phyloP scores from a whole-genome alignment of 1,140 invertebrate genomes.

The Sarcophaga peregrina region DNA sequence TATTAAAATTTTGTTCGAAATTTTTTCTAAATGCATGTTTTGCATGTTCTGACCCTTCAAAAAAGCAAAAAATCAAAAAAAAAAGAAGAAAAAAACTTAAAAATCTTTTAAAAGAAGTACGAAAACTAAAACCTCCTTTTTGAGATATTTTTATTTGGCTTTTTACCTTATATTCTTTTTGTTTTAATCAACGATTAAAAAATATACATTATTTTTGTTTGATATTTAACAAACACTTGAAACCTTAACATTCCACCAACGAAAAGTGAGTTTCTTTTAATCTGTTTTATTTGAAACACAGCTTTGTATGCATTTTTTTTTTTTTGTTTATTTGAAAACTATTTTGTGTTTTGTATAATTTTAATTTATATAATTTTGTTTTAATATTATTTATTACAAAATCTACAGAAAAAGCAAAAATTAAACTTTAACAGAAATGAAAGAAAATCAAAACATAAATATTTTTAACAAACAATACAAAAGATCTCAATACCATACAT shows the following conservation, averaged over 20 bases:
- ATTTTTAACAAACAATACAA: constrained; percentile 20
- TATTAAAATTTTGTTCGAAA: background rate
- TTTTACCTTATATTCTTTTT: background rate
- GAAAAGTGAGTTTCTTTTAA: background rate
- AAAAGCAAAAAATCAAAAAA: too few relatives aligned
- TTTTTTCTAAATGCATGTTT: constrained; percentile 15
- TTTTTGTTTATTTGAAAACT: constrained; percentile 7
- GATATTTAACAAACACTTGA: background rate
- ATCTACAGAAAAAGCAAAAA: background rate
- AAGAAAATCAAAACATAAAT: constrained; percentile 22
- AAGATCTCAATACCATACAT: constrained; percentile 20
- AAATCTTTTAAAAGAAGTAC: too few relatives aligned
- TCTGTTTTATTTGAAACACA: background rate
- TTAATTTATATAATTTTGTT: background rate
- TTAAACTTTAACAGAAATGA: background rate
- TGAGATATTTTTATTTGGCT: background rate
- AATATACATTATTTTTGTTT: background rate
- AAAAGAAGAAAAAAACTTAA: too few relatives aligned
- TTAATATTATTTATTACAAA: background rate
- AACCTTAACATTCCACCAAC: background rate
- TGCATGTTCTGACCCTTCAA: constrained; percentile 5
- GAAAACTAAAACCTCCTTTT: too few relatives aligned
- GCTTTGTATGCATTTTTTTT: background rate
- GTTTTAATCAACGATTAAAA: too few relatives aligned
- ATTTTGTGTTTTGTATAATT: background rate